Evolutionary conservation across 2,113 vertebrate species (phyloP).

Genomic region (Alligator sinensis): DNA sequence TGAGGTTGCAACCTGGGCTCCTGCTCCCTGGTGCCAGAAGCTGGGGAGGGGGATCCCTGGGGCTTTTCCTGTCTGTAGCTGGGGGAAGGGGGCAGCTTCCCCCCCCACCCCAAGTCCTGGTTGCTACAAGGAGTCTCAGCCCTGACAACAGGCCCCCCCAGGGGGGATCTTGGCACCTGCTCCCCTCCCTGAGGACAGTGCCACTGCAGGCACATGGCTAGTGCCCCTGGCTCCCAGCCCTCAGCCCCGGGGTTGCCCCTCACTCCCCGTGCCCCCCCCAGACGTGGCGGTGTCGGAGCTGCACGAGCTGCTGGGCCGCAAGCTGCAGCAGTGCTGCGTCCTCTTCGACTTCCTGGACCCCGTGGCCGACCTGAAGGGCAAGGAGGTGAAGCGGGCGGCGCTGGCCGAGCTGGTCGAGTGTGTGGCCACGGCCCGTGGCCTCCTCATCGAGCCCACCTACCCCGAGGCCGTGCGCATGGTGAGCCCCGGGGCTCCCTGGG

Average conservation of each 20-base stretch:
- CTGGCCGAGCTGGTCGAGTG: slow-evolving; percentile 94
- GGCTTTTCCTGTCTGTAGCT: neutral
- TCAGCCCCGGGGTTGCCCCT: neutral
- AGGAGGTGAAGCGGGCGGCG: slow-evolving; percentile 93
- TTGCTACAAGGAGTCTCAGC: neutral
- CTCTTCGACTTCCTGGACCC: slow-evolving; percentile 95
- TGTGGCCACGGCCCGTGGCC: slow-evolving; percentile 89
- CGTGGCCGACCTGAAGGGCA: slow-evolving; percentile 93
- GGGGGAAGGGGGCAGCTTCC: neutral
- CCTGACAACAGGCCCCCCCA: neutral
- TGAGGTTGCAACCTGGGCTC: neutral
- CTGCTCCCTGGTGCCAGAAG: neutral
- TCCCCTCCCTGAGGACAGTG: neutral
- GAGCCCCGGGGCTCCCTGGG: no score
- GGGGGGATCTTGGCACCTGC: neutral
- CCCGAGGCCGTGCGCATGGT: slow-evolving; percentile 95
- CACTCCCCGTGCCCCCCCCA: slow-evolving; percentile 10
- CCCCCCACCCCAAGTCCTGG: neutral
- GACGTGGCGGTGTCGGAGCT: slow-evolving; percentile 90
- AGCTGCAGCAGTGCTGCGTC: slow-evolving; percentile 93
- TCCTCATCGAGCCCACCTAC: slow-evolving; percentile 92
- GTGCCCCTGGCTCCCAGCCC: neutral
- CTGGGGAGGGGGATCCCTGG: neutral
- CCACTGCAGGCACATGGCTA: neutral
- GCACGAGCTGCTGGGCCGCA: slow-evolving; percentile 93